Conservation (phyloP, 2,888 invertebrate species). For the Scaptomyza flava region DNA sequence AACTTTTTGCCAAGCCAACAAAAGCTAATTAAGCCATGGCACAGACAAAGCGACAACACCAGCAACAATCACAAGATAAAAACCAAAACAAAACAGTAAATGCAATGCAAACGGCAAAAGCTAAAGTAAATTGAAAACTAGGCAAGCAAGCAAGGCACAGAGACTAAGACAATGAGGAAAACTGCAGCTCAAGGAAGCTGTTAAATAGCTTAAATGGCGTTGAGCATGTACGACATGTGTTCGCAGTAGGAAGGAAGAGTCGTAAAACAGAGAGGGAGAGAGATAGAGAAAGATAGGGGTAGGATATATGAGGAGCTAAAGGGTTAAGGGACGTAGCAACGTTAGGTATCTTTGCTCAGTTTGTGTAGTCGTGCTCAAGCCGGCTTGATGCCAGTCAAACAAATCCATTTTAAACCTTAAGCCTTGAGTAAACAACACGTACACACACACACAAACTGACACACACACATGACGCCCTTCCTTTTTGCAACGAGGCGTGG, state of each 20-base stretch:
- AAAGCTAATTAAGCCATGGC: constrained; percentile 74
- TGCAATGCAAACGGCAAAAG: constrained; percentile 40
- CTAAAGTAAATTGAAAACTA: constrained; percentile 67
- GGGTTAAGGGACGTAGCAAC: background rate
- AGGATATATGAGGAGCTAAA: background rate
- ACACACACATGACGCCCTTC: constrained; percentile 27
- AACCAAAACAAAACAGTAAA: constrained; percentile 20
- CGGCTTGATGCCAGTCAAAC: constrained; percentile 75
- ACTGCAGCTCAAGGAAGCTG: constrained; percentile 64
- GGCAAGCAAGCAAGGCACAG: constrained; percentile 37
- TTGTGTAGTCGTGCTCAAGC: constrained; percentile 60
- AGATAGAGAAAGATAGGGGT: background rate
- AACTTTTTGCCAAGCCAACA: constrained; percentile 59
- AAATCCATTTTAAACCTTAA: constrained; percentile 79
- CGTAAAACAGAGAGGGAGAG: background rate
- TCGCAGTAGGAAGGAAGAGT: constrained; percentile 32
- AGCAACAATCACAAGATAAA: background rate
- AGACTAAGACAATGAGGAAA: constrained; percentile 40
- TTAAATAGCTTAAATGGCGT: constrained; percentile 69
- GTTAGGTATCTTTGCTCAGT: constrained; percentile 37
- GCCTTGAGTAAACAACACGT: constrained; percentile 76
- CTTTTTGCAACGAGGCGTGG: constrained; percentile 41
- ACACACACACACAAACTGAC: constrained; percentile 22
- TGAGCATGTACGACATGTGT: constrained; percentile 74
- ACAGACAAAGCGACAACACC: constrained; percentile 28